These are phyloP conservation scores for Drosophila parvula DNA, from an alignment of 1,140 invertebrate species.

Conservation along the genomic window DNA sequence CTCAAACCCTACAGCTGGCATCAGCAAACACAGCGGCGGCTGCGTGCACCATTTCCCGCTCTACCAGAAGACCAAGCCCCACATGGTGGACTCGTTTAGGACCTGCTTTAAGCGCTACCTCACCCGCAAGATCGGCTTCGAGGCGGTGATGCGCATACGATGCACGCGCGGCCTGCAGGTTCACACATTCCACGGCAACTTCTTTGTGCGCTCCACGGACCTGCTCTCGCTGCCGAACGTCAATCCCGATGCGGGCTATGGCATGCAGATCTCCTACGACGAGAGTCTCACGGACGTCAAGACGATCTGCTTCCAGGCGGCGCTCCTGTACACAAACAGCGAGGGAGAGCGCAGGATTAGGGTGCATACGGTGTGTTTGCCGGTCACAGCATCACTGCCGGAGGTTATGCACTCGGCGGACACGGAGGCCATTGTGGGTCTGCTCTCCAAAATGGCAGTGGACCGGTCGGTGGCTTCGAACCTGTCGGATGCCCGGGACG, in stretches of 20 bases:
- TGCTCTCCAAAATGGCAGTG: constrained; percentile 98
- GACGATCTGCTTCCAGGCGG: constrained; percentile 98
- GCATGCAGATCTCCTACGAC: constrained; percentile 93
- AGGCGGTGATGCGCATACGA: constrained; percentile 98
- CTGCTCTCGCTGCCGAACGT: constrained; percentile 98
- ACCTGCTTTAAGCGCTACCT: constrained; percentile 94
- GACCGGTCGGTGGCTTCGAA: constrained; percentile 94
- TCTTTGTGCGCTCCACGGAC: constrained; percentile 99
- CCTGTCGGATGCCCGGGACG: constrained; percentile 96
- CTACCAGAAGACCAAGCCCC: constrained; percentile 90
- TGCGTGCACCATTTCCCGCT: constrained; percentile 96
- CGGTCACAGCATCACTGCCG: constrained; percentile 92
- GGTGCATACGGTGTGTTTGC: constrained; percentile 98
- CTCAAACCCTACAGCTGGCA: constrained; percentile 87
- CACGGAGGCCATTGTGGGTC: constrained; percentile 95
- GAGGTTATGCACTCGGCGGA: constrained; percentile 97
- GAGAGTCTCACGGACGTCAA: constrained; percentile 94
- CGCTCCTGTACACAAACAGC: constrained; percentile 98
- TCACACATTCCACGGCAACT: constrained; percentile 99
- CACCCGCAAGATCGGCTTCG: constrained; percentile 98
- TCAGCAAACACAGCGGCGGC: constrained; percentile 98
- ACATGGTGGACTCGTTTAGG: constrained; percentile 90
- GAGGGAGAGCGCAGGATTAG: constrained; percentile 98
- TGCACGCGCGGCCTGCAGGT: constrained; percentile 97
- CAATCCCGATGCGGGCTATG: constrained; percentile 98